A percentile compares a stretch with the other conserved stretches of the same genome.
Evolutionary conservation across 2,797 vertebrate genomes (phyloP).

Genomic region (Triplophysa yarkandensis): DNA sequence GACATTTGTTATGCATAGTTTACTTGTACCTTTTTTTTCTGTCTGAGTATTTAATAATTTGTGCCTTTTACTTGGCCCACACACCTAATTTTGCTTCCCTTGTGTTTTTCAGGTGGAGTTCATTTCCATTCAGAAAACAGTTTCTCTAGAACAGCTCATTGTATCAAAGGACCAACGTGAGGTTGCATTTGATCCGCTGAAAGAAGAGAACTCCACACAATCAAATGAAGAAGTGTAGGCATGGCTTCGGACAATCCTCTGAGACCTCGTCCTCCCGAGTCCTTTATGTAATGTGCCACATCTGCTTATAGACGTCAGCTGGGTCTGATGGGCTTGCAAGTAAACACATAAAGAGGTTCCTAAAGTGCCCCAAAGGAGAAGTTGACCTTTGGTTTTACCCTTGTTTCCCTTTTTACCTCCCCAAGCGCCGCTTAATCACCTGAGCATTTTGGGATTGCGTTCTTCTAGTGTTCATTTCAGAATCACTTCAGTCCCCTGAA

Average conservation of each 20-base stretch:
- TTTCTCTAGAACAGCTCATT: background rate
- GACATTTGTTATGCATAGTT: too few species aligned
- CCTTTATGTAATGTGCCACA: slow-evolving; percentile 42
- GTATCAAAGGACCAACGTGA: background rate
- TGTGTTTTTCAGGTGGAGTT: slow-evolving; percentile 36
- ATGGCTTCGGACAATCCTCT: slow-evolving; percentile 42
- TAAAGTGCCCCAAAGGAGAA: slow-evolving; percentile 27
- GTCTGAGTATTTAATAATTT: background rate
- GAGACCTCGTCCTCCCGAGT: slow-evolving; percentile 38
- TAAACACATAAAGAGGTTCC: slow-evolving; percentile 29
- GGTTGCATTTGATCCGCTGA: background rate
- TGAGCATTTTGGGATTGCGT: background rate
- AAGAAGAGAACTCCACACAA: slow-evolving; percentile 12
- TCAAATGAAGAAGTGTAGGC: slow-evolving; percentile 26
- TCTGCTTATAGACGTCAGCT: slow-evolving; percentile 40
- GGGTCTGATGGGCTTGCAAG: slow-evolving; percentile 10
- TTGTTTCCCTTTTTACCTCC: slow-evolving; percentile 11
- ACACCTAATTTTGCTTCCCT: background rate
- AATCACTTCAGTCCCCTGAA: slow-evolving; percentile 39
- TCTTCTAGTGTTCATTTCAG: slow-evolving; percentile 31
- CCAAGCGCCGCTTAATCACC: background rate
- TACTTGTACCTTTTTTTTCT: too few species aligned
- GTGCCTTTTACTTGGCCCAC: background rate
- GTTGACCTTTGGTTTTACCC: slow-evolving; percentile 26
- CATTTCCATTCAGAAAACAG: slow-evolving; percentile 9